Evolutionary conservation across 2,113 vertebrate genomes (phyloP), one percentile per base, ranked within the genome.

Genomic region (Xiphophorus maculatus): DNA sequence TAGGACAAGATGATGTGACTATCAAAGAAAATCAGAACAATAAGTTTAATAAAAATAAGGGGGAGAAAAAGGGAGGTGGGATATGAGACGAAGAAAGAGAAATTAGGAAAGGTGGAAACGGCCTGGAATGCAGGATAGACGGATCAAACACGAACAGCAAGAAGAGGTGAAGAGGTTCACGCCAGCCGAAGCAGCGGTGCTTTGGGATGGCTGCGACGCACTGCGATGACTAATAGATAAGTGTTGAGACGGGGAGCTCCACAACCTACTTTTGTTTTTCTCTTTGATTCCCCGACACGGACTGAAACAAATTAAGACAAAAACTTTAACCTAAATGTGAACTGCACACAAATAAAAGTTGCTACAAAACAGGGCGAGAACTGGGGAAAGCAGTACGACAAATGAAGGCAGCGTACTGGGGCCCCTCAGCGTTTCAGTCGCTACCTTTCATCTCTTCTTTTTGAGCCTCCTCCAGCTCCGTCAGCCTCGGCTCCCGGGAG

Each of bases 361-460:
- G 66, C 40, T 28, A 83, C 64, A 69, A 69, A 82, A 77, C 37
- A 74, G 62, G 64, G 58, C 27, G 22, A 73, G 66, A 77, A 62
- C 8, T 68, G 33, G 61, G 63, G 42, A 65, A 40, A 68, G 61
- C 66, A 42, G 73, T 66, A 48, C 69, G 73, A 71, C 0, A 14
- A 64, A 29, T 2, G 15, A 65, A 44, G 67, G 71, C 69, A 48
- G 72, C 71, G 79, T 80, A 62, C 69, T 2, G 35, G 66, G 66
- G 70, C 74, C 85, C 74, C 70, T 76, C 73, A 77, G 89, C 33
- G 3, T 42, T 80, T 79, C 69, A 54, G 74, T 82, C 72, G 3
- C 78, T 0, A 25, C 63, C 86, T 90, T 90, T 93, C 83, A 89
- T 91, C 86, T 84, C 22, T 35, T 66, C 80, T 71, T 85, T 90